A percentile compares a stretch with the other conserved stretches of the same genome.
Conservation (phyloP, 2,888 invertebrate species). For the Eupithecia exiguata region DNA sequence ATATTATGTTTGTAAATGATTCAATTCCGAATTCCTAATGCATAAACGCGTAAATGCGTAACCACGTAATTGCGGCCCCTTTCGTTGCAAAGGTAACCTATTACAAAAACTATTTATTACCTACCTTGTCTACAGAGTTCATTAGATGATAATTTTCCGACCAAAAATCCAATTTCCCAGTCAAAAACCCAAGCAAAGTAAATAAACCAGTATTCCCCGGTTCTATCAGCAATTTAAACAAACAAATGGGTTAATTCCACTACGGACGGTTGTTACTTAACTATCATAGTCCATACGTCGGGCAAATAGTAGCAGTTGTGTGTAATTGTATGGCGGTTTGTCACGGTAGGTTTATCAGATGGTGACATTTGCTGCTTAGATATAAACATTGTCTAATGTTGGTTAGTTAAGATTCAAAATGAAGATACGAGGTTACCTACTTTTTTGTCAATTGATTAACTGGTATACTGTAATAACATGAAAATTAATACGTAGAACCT, state of each 20-base stretch:
- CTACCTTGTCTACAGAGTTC: not conserved
- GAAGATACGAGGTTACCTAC: not conserved
- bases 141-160: not conserved
- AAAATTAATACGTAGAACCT: too few species aligned
- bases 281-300: conserved; percentile 12
- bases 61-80: too few species aligned
- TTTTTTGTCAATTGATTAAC: not conserved
- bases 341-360: conserved; percentile 6
- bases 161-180: conserved; percentile 5
- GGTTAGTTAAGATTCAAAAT: not conserved
- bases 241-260: conserved; percentile 36
- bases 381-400: not conserved
- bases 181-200: conserved; percentile 14
- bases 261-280: not conserved
- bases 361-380: not conserved
- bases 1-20: too few species aligned
- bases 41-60: too few species aligned
- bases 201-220: conserved; percentile 9
- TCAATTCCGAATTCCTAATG: too few species aligned
- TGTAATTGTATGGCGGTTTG: conserved; percentile 7
- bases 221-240: conserved; percentile 35
- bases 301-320: not conserved
- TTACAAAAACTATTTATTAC: not conserved
- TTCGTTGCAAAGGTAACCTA: not conserved
- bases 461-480: too few species aligned